Evolutionary conservation across 2,113 vertebrate genomes (phyloP).

Genomic region (Neopipo cinnamomea): DNA sequence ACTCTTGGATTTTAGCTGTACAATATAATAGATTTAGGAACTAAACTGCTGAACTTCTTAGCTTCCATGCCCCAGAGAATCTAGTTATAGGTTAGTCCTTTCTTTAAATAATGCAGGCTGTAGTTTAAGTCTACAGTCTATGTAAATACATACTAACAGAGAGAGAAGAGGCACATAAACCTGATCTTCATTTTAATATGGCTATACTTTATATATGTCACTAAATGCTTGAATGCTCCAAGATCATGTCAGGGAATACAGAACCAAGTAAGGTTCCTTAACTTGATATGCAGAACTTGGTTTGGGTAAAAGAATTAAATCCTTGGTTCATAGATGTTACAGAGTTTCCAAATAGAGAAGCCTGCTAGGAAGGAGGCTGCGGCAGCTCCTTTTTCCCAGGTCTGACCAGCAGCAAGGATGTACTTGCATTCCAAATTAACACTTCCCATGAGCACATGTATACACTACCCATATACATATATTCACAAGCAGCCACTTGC

Average conservation of each 20-base stretch:
- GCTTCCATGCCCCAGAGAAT: not conserved
- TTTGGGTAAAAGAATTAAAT: not conserved
- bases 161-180: not conserved
- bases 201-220: not conserved
- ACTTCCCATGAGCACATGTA: accelerated
- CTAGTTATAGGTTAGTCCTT: not conserved
- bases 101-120: not conserved
- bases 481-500: not conserved
- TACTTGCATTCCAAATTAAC: not conserved
- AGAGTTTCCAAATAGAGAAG: not conserved
- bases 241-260: not conserved
- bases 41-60: not conserved
- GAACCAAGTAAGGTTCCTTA: not conserved
- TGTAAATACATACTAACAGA: not conserved
- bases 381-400: accelerated
- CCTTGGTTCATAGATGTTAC: not conserved
- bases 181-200: not conserved
- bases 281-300: not conserved
- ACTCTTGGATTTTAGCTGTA: not conserved
- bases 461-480: not conserved
- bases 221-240: not conserved
- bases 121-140: not conserved
- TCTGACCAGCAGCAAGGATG: not conserved
- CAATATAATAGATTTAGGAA: not conserved
- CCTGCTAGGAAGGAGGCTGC: not conserved